Evolutionary conservation across 1,140 invertebrate genomes (phyloP), one percentile per base, ranked within the genome.

Genomic region (Galendromus occidentalis): DNA sequence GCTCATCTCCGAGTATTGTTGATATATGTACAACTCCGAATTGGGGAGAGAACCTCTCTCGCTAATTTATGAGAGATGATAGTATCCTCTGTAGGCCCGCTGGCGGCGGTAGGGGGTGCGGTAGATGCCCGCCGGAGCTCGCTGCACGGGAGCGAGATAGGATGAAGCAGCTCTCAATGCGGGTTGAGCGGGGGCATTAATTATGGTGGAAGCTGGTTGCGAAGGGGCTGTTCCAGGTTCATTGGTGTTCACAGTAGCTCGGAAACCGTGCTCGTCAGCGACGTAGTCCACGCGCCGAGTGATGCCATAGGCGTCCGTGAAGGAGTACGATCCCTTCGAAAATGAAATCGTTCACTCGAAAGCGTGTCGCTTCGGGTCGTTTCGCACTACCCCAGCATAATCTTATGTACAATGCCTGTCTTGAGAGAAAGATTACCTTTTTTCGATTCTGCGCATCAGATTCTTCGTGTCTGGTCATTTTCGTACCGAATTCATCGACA

Each of bases 241-340:
- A 9, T 59, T 25, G 2, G 51, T 59, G 22, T 59, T 59, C 25
- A 59, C 33, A 1, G 51, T 59, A 17, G 51, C 51, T 33, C 51
- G 14, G 51, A 59, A 59, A 12, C 51, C 51, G 33, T 59, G 14
- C 22, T 59, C 51, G 9, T 59, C 51, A 2, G 51, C 51, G 2
- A 59, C 22, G 25, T 59, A 59, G 9, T 59, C 51, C 4, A 59
- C 51, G 25, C 51, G 14, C 33, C 51, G 25, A 17, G 51, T 59
- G 2, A 59, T 59, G 25, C 51, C 51, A 59, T 59, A 33, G 14
- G 51, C 14, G 51, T 59, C 51, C 12, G 51, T 59, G 51, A 59
- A 59, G 1, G 51, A 59, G 22, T 59, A 59, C 14, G 51, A 59
- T 5, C 51, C 51, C 51, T 59, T 25, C 2, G 33, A 25, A 17